These are phyloP conservation scores for Lamproptera curius DNA, from an alignment of 2,888 invertebrate species.

Conservation along the genomic window DNA sequence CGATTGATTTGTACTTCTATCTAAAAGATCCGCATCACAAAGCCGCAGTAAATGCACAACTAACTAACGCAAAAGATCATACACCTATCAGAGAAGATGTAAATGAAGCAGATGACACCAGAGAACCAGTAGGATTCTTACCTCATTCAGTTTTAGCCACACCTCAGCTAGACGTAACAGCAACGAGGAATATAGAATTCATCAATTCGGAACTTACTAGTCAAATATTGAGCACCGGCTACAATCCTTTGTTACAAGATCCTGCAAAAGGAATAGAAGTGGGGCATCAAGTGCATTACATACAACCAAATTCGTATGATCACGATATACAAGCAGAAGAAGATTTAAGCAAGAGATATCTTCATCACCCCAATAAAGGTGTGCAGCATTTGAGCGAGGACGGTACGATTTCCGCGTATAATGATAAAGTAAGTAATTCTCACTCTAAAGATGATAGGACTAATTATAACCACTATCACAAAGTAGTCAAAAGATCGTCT, in stretches of 20 bases:
- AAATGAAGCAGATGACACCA: slow-evolving; percentile 59
- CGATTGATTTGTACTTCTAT: slow-evolving; percentile 60
- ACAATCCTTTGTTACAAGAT: slow-evolving; percentile 31
- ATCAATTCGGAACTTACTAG: slow-evolving; percentile 50
- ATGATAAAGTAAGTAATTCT: slow-evolving; percentile 60
- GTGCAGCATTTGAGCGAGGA: slow-evolving; percentile 60
- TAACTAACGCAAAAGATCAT: slow-evolving; percentile 46
- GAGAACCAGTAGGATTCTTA: slow-evolving; percentile 33
- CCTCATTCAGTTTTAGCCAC: slow-evolving; percentile 32
- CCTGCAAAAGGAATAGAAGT: slow-evolving; percentile 31
- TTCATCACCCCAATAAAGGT: slow-evolving; percentile 50
- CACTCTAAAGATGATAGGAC: not conserved
- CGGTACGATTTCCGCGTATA: slow-evolving; percentile 59
- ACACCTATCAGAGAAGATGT: slow-evolving; percentile 65
- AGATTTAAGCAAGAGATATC: slow-evolving; percentile 45
- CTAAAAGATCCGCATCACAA: slow-evolving; percentile 43
- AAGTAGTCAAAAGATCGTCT: slow-evolving; percentile 37
- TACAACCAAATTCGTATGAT: slow-evolving; percentile 29
- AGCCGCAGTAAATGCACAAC: slow-evolving; percentile 39
- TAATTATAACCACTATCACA: slow-evolving; percentile 16
- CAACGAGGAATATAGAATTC: slow-evolving; percentile 49
- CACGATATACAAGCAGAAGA: slow-evolving; percentile 26
- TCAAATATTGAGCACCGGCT: slow-evolving; percentile 39
- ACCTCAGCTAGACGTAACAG: slow-evolving; percentile 39
- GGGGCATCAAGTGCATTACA: slow-evolving; percentile 31